Evolutionary conservation across 1,140 invertebrate species (phyloP), one percentile per base, ranked within the genome.

Genomic region (Antheraea mylitta): DNA sequence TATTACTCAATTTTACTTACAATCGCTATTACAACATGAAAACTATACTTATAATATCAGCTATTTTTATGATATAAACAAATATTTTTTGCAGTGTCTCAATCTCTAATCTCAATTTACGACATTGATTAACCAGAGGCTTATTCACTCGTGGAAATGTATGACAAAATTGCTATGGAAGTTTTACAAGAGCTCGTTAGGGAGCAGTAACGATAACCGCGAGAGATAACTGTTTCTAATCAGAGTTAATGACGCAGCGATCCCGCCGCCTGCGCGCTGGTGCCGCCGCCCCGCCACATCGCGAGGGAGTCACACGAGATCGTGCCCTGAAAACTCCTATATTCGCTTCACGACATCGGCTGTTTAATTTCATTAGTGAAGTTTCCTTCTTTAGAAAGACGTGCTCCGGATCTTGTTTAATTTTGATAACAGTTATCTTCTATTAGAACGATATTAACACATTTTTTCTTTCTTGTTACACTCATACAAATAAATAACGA

Each of bases 151-250:
- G 45, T 76, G 59, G 74, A 83, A 81, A 84, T 83, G 80, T 86
- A 86, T 85, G 75, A 80, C 77, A 76, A 80, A 85, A 86, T 80
- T 84, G 81, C 74, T 77, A 82, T 82, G 78, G 82, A 86, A 85
- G 85, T 87, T 89, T 87, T 85, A 85, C 85, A 87, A 82, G 82
- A 81, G 78, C 82, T 89, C 85, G 82, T 87, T 83, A 86, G 81
- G 75, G 81, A 72, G 81, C 66, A 79, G 82, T 85, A 80, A 87
- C 83, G 82, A 87, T 85, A 87, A 85, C 83, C 86, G 82, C 81
- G 76, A 68, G 69, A 86, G 83, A 86, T 89, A 85, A 89, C 86
- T 85, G 83, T 87, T 86, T 85, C 86, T 86, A 89, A 87, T 87
- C 85, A 87, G 81, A 83, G 79, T 78, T 86, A 85, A 85, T 89